These are phyloP conservation scores for Dasyurus viverrinus DNA, from an alignment of 2,113 vertebrate species.

Conservation along the genomic window DNA sequence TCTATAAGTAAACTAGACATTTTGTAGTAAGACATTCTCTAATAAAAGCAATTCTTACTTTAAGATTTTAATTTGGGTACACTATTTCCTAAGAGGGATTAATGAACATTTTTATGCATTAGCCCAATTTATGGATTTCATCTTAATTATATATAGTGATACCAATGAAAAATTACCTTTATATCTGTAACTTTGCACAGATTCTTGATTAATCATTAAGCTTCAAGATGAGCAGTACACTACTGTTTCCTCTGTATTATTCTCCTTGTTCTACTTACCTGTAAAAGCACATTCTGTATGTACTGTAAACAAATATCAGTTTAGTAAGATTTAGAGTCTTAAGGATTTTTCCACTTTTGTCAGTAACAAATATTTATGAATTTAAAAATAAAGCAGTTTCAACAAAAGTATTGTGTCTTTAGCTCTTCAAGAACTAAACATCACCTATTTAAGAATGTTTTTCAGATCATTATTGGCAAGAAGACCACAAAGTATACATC, in stretches of 20 bases:
- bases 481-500: background rate
- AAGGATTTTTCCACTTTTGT: conserved; percentile 91
- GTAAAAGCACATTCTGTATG: conserved; percentile 92
- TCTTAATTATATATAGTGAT: conserved; percentile 87
- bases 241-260: conserved; percentile 91
- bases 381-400: conserved; percentile 89
- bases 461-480: background rate
- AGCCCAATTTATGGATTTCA: conserved; percentile 87
- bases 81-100: conserved; percentile 85
- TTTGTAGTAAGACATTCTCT: conserved; percentile 86
- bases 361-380: conserved; percentile 91
- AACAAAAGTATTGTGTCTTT: conserved; percentile 78
- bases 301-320: conserved; percentile 87
- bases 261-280: conserved; percentile 86
- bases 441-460: background rate
- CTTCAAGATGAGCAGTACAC: conserved; percentile 86
- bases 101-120: conserved; percentile 87
- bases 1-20: conserved; percentile 78
- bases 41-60: conserved; percentile 86
- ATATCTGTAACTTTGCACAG: conserved; percentile 85
- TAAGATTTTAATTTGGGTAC: conserved; percentile 85
- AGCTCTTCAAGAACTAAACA: background rate
- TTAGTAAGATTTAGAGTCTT: conserved; percentile 89
- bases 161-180: conserved; percentile 85
- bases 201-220: conserved; percentile 83